These are phyloP conservation scores for Laupala kohalensis DNA, from an alignment of 1,140 invertebrate species.

Conservation along the genomic window DNA sequence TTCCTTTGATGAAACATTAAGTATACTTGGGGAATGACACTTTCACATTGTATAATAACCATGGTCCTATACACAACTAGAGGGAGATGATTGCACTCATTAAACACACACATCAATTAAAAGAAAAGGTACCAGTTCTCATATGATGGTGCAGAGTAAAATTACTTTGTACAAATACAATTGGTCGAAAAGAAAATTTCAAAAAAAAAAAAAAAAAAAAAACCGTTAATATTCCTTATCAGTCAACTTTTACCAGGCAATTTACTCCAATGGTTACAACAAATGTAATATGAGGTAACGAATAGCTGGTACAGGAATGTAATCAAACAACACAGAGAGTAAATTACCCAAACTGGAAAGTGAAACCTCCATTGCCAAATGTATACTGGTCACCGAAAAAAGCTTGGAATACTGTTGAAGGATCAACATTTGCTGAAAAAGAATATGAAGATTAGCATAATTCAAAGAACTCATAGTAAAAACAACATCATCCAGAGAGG, in stretches of 20 bases:
- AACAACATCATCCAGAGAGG: too few species aligned
- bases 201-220: too few species aligned
- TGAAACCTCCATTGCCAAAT: conserved; percentile 37
- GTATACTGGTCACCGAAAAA: conserved; percentile 51
- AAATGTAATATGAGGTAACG: neutral
- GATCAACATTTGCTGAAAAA: conserved; percentile 53
- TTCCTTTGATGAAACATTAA: neutral
- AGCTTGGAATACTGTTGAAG: conserved; percentile 62
- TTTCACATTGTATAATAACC: too few species aligned
- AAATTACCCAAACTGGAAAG: conserved; percentile 50
- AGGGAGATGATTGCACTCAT: neutral
- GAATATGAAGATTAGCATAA: too few species aligned
- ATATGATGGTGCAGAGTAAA: neutral
- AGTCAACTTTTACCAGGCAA: neutral
- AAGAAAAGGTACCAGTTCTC: neutral
- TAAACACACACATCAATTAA: neutral
- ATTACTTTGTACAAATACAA: neutral
- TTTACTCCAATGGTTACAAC: neutral
- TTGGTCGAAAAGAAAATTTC: neutral
- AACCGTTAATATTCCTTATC: too few species aligned
- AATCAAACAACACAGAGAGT: neutral
- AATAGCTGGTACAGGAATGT: neutral
- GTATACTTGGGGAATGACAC: too few species aligned
- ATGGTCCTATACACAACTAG: too few species aligned
- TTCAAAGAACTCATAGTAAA: too few species aligned